Base-by-base conservation (phyloP, 2,797 vertebrate genomes). In the Cuniculus paca region DNA sequence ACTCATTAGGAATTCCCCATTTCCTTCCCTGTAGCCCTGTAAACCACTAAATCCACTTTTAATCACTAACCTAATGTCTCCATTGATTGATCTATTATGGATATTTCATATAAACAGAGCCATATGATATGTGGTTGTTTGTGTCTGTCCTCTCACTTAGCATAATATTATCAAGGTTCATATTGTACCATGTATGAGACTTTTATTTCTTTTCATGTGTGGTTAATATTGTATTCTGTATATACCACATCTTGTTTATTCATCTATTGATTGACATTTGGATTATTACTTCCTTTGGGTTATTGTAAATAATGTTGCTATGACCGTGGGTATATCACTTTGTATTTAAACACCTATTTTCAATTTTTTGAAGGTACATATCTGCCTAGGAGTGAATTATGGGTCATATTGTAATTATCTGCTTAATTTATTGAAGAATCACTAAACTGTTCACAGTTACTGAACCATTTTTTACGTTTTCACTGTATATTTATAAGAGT, bases 331-430 rank as follows among this genome's bases (percentile, higher is more conserved):
- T 70, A 42, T 87, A 56, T 22, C 68, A 65, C 12, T 56, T 82
- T 90, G 70, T 88, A 34, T 75, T 84, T 94, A 85, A 90, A 77
- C 20, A 88, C 34, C 61, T 88, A n/a, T 80, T 85, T 96, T 85
- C 68, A 88, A 9, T 93, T 92, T 39, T 68, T 84, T 31, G 85
- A 54, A 22, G 20, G 4, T 86, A 56, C 70, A 58, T 77, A 58
- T 63, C 58, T 70, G 77, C 28, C 42, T 70, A 77, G 48, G 45
- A 75, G 24, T 91, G 65, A 63, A 93, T 94, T n/a, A 50, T 90
- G 34, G 56, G 5, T 94, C 48, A 42, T 88, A 75, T 56, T 26
- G 12, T 77, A 91, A 93, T 88, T 88, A 63, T 88, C 45, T 82
- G 52, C 65, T 92, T 91, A 96, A 63, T 26, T 81, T 92, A 68